These are phyloP conservation scores for Globodera ellingtonae DNA, from an alignment of 1,140 invertebrate species.

Conservation along the genomic window DNA sequence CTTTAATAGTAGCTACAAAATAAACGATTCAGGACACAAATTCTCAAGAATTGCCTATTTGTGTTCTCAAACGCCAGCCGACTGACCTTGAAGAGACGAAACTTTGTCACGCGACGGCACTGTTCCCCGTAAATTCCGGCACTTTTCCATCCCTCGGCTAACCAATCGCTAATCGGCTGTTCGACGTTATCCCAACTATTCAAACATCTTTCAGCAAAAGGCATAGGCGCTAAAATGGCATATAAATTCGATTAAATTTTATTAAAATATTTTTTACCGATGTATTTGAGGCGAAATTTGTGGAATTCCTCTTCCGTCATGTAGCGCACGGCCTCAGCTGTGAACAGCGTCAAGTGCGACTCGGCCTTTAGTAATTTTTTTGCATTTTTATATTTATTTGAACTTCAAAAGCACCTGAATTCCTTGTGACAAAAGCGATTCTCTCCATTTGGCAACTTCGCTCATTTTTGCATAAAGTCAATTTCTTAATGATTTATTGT, in stretches of 20 bases:
- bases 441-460: neutral
- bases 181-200: neutral
- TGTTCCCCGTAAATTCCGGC: neutral
- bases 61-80: neutral
- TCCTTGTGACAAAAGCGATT: neutral
- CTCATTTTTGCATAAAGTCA: neutral
- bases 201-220: neutral
- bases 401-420: neutral
- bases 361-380: neutral
- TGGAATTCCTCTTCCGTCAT: neutral
- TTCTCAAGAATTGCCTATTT: no score
- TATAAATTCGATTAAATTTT: neutral
- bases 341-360: neutral
- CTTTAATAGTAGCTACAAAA: no score
- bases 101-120: neutral
- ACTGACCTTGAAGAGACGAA: neutral
- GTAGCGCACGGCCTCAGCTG: neutral
- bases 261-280: neutral
- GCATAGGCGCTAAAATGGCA: neutral
- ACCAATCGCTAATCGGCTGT: neutral
- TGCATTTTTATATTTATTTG: neutral
- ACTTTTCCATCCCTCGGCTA: neutral
- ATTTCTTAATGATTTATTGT: no score
- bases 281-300: slow-evolving; percentile 1
- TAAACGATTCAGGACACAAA: no score